phyloP scores from a whole-genome alignment of 2,113 vertebrate genomes.

The Pelobates fuscus region DNA sequence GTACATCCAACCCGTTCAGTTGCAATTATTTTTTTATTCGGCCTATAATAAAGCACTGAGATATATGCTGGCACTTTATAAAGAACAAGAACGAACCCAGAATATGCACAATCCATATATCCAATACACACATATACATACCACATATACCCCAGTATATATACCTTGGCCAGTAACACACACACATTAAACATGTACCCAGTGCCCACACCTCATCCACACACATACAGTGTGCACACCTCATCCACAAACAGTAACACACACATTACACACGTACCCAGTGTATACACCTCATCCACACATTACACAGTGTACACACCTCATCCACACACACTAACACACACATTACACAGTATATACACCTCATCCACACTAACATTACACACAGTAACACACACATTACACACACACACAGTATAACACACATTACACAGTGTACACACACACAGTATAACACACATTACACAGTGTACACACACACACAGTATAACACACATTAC shows the following conservation, averaged over 20 bases:
- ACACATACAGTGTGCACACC: not conserved
- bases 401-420: not conserved
- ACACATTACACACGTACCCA: constrained; percentile 42
- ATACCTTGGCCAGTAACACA: not conserved
- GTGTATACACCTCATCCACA: constrained; percentile 56
- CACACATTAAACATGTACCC: not conserved
- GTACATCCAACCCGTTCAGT: no score
- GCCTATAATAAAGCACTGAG: no score
- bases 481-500: constrained; percentile 34
- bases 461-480: constrained; percentile 47
- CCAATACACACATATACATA: not conserved
- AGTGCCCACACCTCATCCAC: not conserved
- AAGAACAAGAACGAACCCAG: no score
- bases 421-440: constrained; percentile 42
- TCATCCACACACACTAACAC: constrained; percentile 30
- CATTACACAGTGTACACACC: constrained; percentile 36
- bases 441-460: constrained; percentile 57
- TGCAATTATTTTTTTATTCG: no score
- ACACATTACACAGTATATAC: not conserved
- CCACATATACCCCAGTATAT: no score
- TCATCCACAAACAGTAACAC: not conserved
- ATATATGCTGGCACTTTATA: no score
- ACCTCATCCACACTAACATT: no score
- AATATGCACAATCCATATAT: no score
- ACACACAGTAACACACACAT: not conserved